Conservation (phyloP, 1,140 invertebrate genomes). For the Diabrotica virgifera region DNA sequence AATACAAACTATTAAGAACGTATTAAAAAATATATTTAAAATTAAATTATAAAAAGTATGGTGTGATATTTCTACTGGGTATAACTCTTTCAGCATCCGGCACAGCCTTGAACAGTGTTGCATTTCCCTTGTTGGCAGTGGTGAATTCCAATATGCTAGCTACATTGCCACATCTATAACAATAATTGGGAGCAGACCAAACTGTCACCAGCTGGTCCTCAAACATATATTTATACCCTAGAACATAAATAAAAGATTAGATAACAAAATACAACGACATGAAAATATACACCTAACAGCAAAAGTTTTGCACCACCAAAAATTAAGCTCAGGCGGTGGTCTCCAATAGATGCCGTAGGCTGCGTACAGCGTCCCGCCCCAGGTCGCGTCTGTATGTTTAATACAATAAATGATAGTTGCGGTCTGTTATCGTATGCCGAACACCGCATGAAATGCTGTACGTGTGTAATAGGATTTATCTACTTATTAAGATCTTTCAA, state of each 20-base stretch:
- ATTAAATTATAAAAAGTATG: slow-evolving; percentile 84
- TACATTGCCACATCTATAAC: slow-evolving; percentile 92
- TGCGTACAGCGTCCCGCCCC: too few relatives aligned
- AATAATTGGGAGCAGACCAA: slow-evolving; percentile 97
- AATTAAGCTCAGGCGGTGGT: too few relatives aligned
- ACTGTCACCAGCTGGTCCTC: slow-evolving; percentile 91
- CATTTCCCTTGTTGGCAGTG: slow-evolving; percentile 70
- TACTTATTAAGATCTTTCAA: too few relatives aligned
- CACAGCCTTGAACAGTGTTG: slow-evolving; percentile 92
- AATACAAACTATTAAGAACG: slow-evolving; percentile 6
- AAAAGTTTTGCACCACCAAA: too few relatives aligned
- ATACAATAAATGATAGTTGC: too few relatives aligned
- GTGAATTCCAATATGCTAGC: slow-evolving; percentile 87
- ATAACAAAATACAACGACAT: neutral
- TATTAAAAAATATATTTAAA: slow-evolving; percentile 17
- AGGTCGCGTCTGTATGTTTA: too few relatives aligned
- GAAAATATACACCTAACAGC: too few relatives aligned
- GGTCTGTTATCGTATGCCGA: too few relatives aligned
- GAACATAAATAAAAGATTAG: slow-evolving; percentile 39
- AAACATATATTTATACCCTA: slow-evolving; percentile 95
- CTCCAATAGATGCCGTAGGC: too few relatives aligned
- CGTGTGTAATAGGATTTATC: too few relatives aligned
- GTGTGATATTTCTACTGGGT: slow-evolving; percentile 85
- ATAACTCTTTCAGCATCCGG: slow-evolving; percentile 90
- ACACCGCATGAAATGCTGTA: too few relatives aligned